Percentiles rank a stretch among this genome's conserved stretches.
phyloP scores from a whole-genome alignment of 2,888 invertebrate species.

The Apocheima hispidaria region DNA sequence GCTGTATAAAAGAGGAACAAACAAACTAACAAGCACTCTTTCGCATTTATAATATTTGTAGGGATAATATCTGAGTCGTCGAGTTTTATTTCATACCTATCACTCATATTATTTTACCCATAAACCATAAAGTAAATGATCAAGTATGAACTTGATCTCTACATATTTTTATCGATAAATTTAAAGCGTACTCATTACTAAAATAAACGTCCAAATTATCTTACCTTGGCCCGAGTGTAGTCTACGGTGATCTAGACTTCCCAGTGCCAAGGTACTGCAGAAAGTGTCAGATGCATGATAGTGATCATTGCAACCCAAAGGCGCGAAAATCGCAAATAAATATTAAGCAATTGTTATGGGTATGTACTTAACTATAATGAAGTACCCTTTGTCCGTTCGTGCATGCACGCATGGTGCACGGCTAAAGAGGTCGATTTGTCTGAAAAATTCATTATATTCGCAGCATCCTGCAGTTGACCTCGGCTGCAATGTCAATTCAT shows the following conservation, averaged over 20 bases:
- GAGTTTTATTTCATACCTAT: too few relatives aligned
- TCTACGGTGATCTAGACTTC: background rate
- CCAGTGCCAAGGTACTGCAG: background rate
- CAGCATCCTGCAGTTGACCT: slow-evolving; percentile 52
- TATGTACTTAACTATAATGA: slow-evolving; percentile 19
- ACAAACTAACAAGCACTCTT: too few relatives aligned
- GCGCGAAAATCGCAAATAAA: slow-evolving; percentile 1
- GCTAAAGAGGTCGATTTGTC: slow-evolving; percentile 52
- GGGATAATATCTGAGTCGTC: too few relatives aligned
- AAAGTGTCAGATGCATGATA: background rate
- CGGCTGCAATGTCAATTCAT: slow-evolving; percentile 42
- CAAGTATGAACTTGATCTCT: too few relatives aligned
- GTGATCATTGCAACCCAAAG: background rate
- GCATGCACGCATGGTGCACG: slow-evolving; percentile 45
- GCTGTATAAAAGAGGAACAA: too few relatives aligned
- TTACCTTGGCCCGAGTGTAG: too few relatives aligned
- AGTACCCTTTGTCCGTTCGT: slow-evolving; percentile 49
- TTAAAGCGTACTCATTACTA: too few relatives aligned
- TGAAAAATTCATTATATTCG: slow-evolving; percentile 49
- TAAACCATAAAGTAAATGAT: too few relatives aligned
- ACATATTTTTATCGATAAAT: too few relatives aligned
- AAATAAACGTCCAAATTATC: too few relatives aligned
- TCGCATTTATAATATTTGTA: too few relatives aligned
- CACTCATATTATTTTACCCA: too few relatives aligned
- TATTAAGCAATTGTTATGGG: background rate